phyloP scores from a whole-genome alignment of 1,140 invertebrate species.

The Apis cerana region DNA sequence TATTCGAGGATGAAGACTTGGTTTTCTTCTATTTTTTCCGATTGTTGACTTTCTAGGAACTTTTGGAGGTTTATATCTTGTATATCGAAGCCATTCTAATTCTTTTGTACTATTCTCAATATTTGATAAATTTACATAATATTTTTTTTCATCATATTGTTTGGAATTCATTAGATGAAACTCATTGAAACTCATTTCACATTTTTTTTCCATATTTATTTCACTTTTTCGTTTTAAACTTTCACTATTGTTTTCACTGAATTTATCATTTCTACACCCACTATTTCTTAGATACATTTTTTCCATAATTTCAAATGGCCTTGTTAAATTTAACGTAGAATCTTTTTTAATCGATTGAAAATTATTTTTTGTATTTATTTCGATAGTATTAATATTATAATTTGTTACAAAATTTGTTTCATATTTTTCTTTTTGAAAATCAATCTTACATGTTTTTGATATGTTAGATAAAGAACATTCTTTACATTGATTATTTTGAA shows the following conservation, averaged over 20 bases:
- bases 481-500: background rate
- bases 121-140: background rate
- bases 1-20: slow-evolving; percentile 84
- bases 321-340: background rate
- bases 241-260: background rate
- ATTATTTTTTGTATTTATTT: background rate
- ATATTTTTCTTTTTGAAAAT: background rate
- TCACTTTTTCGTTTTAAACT: background rate
- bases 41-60: slow-evolving; percentile 84
- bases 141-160: background rate
- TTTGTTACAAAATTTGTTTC: background rate
- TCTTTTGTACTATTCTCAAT: slow-evolving; percentile 15
- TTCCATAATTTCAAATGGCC: background rate
- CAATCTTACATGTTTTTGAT: background rate
- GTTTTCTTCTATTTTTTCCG: slow-evolving; percentile 78
- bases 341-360: background rate
- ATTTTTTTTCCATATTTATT: background rate
- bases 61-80: slow-evolving; percentile 88
- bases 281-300: background rate
- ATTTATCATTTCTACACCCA: background rate
- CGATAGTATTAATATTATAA: background rate
- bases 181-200: background rate
- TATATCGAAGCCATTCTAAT: slow-evolving; percentile 86
- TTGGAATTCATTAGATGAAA: background rate
- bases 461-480: background rate